Evolutionary conservation across 1,140 invertebrate species (phyloP).

Genomic region (Ceratina australensis): DNA sequence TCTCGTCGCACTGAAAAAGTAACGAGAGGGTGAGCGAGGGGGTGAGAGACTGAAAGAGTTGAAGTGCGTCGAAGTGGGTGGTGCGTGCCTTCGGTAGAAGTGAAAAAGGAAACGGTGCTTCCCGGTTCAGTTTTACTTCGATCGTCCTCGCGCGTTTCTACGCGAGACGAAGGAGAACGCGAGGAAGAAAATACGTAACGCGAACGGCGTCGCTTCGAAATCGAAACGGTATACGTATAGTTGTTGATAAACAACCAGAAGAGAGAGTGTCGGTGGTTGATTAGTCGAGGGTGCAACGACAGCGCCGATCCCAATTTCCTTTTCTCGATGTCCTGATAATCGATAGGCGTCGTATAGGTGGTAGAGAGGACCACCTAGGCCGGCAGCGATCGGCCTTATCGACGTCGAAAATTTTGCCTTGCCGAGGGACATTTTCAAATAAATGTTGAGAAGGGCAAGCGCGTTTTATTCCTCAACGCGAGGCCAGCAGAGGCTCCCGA

Average conservation of each 20-base stretch:
- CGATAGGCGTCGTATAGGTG: conserved; percentile 61
- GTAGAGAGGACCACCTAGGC: conserved; percentile 53
- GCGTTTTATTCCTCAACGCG: conserved; percentile 48
- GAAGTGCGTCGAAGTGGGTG: conserved; percentile 41
- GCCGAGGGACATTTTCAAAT: conserved; percentile 41
- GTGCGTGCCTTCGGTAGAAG: conserved; percentile 17
- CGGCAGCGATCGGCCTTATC: conserved; percentile 59
- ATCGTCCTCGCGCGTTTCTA: neutral
- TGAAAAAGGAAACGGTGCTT: conserved; percentile 7
- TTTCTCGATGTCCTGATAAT: conserved; percentile 71
- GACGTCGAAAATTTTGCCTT: conserved; percentile 47
- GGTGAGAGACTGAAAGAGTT: conserved; percentile 30
- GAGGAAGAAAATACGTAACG: neutral
- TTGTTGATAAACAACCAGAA: conserved; percentile 59
- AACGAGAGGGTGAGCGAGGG: conserved; percentile 13
- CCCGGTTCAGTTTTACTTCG: conserved; percentile 10
- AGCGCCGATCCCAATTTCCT: conserved; percentile 48
- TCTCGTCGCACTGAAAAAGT: conserved; percentile 16
- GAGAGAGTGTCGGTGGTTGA: conserved; percentile 42
- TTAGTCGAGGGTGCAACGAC: conserved; percentile 43
- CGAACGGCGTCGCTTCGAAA: neutral
- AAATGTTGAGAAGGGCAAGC: conserved; percentile 56
- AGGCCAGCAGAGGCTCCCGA: conserved; percentile 39
- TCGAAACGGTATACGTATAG: neutral
- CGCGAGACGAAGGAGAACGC: neutral